Evolutionary conservation across 2,888 invertebrate species (phyloP).

Genomic region (Ochlodes sylvanus): DNA sequence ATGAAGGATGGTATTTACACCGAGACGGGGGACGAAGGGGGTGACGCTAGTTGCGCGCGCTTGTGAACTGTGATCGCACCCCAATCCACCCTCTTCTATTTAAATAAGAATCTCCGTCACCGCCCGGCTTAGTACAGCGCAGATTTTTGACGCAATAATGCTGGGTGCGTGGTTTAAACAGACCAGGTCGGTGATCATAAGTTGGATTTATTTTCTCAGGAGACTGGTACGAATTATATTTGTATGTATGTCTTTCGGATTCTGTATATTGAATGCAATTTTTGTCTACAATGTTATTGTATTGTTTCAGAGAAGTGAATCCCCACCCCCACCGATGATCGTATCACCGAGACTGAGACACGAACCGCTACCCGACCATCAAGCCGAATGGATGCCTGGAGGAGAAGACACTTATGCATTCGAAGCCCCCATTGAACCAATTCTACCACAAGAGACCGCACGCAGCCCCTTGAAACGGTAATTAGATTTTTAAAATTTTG

Average conservation of each 20-base stretch:
- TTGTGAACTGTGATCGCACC: constrained; percentile 25
- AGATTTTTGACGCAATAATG: background rate
- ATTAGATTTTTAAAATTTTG: constrained; percentile 28
- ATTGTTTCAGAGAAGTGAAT: constrained; percentile 67
- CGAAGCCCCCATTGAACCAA: constrained; percentile 58
- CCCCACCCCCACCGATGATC: constrained; percentile 60
- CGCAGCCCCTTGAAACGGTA: constrained; percentile 76
- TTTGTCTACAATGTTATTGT: no score
- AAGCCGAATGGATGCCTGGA: constrained; percentile 71
- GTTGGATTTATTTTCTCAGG: constrained; percentile 23
- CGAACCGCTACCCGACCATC: constrained; percentile 55
- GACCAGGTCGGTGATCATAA: constrained; percentile 29
- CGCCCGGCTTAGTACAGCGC: constrained; percentile 22
- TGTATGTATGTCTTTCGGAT: background rate
- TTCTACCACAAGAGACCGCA: constrained; percentile 60
- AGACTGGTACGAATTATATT: constrained; percentile 5
- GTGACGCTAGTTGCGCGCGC: constrained; percentile 28
- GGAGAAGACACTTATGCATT: constrained; percentile 71
- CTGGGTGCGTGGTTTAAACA: background rate
- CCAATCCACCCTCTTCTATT: constrained; percentile 20
- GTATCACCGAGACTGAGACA: constrained; percentile 52
- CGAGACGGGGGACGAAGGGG: constrained; percentile 1
- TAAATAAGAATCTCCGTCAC: background rate
- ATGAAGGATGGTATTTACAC: constrained; percentile 2
- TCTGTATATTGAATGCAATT: no score